These are phyloP conservation scores for Pseudoatta argentina DNA, from an alignment of 1,140 invertebrate species.

Conservation along the genomic window DNA sequence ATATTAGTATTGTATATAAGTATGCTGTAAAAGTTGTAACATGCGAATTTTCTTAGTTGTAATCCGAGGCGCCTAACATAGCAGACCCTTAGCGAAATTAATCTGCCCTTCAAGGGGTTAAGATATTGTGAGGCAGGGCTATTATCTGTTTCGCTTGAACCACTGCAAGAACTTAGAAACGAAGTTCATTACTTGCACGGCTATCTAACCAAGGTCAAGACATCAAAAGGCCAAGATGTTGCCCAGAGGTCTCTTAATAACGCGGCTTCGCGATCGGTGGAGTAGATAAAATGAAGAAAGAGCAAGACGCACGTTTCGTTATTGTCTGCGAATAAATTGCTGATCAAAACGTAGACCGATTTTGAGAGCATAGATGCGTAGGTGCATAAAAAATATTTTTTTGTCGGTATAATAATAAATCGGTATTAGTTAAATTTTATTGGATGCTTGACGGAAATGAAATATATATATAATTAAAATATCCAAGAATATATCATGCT, in stretches of 20 bases:
- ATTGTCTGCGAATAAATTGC: conserved; percentile 49
- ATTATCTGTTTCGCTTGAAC: conserved; percentile 32
- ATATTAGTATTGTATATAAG: no score
- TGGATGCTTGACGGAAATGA: neutral
- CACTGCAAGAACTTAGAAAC: conserved; percentile 47
- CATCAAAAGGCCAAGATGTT: conserved; percentile 30
- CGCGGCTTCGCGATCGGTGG: conserved; percentile 30
- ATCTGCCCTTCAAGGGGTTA: conserved; percentile 40
- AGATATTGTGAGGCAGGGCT: conserved; percentile 27
- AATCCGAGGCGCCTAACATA: neutral
- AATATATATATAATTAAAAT: neutral
- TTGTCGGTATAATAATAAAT: conserved; percentile 7
- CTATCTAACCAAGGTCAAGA: conserved; percentile 53
- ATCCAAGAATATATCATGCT: neutral
- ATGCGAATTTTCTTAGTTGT: neutral
- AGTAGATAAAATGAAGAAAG: conserved; percentile 44
- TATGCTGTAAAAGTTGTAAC: neutral
- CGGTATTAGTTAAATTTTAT: neutral
- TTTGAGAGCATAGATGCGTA: no score
- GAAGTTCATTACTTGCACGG: conserved; percentile 45
- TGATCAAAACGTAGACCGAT: neutral
- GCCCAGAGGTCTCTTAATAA: conserved; percentile 44
- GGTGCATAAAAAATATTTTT: neutral
- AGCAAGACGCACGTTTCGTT: conserved; percentile 3
- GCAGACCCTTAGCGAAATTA: conserved; percentile 44